Base-by-base conservation (phyloP, 2,113 vertebrate species). In the Syngnathus typhle region DNA sequence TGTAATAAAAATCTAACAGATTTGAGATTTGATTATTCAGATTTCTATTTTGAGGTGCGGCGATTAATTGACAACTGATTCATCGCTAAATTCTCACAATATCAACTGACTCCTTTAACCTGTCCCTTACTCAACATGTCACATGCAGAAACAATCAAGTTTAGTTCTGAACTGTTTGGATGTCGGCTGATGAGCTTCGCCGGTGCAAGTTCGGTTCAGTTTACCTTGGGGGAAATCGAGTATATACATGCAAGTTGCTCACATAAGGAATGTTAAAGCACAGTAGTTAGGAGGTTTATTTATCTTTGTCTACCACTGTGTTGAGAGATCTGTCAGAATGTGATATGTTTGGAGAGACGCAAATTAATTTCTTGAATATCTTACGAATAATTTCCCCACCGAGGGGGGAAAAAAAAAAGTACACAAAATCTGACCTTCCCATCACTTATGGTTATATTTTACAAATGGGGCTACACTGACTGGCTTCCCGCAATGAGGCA, bases 1-100 rank as follows among this genome's bases (percentile, higher is more conserved):
- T 77, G 43, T 47, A 89, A 89, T 82, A 82, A 87, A 88, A 47
- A 21, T 65, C 6, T 0, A 16, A 39, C 3, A 37, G 44, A 54
- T 13, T 58, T 62, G 8, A 15, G 8, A 15, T 7, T 38, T 37
- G 18, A 47, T 60, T 69, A 39, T 21, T 63, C 7, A 1, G 23
- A 49, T 65, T 4, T 11, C 11, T 43, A 44, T 4, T 39, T 16
- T 5, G 44, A 15, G 44, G 13, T 16, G 44, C 44, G 5, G 16
- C 12, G 15, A 47, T 46, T 46, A 46, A 46, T 47, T 16, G 44
- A 47, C 13, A 47, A 47, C 15, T 18, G 5, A 47, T 18, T 47
- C 5, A 47, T 47, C 1, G 15, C 43, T 68, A 44, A 69, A 16
- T 72, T 65, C 65, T 62, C 1, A 16, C 36, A 54, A 7, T 41